A percentile compares a stretch with the other conserved stretches of the same genome.
These are phyloP conservation scores for Clitarchus hookeri DNA, from an alignment of 2,888 invertebrate genomes.

Conservation along the genomic window DNA sequence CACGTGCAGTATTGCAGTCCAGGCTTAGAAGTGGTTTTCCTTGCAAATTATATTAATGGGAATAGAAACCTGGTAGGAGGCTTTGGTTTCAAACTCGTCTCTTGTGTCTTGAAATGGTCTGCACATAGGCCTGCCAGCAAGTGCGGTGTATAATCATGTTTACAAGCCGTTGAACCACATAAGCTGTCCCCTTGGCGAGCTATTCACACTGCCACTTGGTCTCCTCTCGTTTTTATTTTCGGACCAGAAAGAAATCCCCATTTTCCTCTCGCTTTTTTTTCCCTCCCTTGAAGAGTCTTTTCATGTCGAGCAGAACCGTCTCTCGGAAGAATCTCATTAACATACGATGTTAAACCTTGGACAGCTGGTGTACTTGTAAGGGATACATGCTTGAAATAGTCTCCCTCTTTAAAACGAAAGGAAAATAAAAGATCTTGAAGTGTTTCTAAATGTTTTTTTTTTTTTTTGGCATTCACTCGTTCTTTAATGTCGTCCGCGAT, in stretches of 20 bases:
- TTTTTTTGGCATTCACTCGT: slow-evolving; percentile 3
- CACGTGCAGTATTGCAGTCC: no score
- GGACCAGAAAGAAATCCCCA: neutral
- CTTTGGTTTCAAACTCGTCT: no score
- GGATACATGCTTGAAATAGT: slow-evolving; percentile 10
- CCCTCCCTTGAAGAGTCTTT: neutral
- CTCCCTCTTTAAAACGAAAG: neutral
- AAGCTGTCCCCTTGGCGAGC: neutral
- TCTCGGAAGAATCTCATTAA: neutral
- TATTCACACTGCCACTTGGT: neutral
- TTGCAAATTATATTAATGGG: no score
- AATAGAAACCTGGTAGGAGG: no score
- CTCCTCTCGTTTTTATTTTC: neutral
- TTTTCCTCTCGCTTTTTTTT: neutral
- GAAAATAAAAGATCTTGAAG: neutral
- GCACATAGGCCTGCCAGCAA: neutral
- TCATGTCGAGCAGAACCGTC: slow-evolving; percentile 10
- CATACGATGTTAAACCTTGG: slow-evolving; percentile 3
- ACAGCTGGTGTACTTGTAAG: neutral
- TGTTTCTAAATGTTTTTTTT: neutral
- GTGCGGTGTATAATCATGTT: neutral
- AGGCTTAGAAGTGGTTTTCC: no score
- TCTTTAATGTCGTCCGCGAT: neutral
- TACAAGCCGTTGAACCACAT: neutral
- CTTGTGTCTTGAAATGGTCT: no score